Conservation (phyloP, 2,113 vertebrate genomes). For the Erythrolamprus reginae region DNA sequence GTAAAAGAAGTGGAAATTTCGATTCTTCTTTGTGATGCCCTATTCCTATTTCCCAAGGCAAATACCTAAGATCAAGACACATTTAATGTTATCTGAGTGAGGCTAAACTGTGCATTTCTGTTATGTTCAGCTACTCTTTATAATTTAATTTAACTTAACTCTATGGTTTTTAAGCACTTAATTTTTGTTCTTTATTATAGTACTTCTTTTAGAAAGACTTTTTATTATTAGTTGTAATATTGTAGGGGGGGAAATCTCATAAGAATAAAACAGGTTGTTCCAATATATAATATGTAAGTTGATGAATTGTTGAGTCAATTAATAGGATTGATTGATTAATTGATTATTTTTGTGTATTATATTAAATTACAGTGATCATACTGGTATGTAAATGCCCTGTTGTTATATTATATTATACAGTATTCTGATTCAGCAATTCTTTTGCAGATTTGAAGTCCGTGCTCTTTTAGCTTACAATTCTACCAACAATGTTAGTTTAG, state of each 20-base stretch:
- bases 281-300: background rate
- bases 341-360: background rate
- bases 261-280: background rate
- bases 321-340: background rate
- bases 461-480: constrained; percentile 82
- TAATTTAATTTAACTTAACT: background rate
- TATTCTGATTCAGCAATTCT: constrained; percentile 47
- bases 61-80: background rate
- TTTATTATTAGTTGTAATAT: background rate
- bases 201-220: background rate
- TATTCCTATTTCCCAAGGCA: background rate
- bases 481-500: constrained; percentile 71
- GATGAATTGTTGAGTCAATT: constrained; percentile 7
- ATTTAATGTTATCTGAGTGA: background rate
- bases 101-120: background rate
- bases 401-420: constrained; percentile 8
- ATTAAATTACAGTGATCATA: background rate
- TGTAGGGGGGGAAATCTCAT: background rate
- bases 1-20: background rate
- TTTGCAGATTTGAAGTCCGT: constrained; percentile 68
- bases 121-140: background rate
- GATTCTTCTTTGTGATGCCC: background rate
- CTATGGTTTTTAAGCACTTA: background rate
- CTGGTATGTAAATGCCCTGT: constrained; percentile 10
- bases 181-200: background rate